Evolutionary conservation across 2,797 vertebrate species (phyloP).

Genomic region (Micrastur ruficollis): DNA sequence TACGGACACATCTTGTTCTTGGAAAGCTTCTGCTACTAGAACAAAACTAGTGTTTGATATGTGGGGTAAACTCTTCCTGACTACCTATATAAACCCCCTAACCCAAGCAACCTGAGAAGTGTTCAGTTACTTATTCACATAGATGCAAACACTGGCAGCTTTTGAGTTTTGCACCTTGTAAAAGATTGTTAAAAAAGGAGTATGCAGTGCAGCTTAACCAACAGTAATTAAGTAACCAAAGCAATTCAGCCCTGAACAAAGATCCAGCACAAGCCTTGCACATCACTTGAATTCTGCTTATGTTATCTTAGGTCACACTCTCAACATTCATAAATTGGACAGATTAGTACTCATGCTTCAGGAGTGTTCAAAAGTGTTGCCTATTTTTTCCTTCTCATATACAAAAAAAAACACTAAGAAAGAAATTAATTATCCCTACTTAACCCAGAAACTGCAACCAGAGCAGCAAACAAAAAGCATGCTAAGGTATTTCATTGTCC

Average conservation of each 20-base stretch:
- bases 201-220: neutral
- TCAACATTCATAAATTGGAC: neutral
- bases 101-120: neutral
- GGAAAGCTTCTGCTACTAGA: slow-evolving; percentile 67
- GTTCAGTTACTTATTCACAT: neutral
- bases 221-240: neutral
- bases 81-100: neutral
- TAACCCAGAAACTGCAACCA: neutral
- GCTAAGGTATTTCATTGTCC: neutral
- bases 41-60: slow-evolving; percentile 47
- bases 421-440: neutral
- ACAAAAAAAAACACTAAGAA: neutral
- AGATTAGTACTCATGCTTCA: neutral
- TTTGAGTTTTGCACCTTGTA: neutral
- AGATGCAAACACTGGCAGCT: neutral
- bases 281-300: neutral
- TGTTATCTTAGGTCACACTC: neutral
- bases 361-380: neutral
- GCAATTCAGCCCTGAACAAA: neutral
- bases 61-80: neutral
- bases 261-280: neutral
- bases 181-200: neutral
- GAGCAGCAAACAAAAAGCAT: neutral
- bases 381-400: neutral
- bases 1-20: slow-evolving; percentile 70